Evolutionary conservation across 2,888 invertebrate genomes (phyloP).

Genomic region (Shargacucullia verbasci): DNA sequence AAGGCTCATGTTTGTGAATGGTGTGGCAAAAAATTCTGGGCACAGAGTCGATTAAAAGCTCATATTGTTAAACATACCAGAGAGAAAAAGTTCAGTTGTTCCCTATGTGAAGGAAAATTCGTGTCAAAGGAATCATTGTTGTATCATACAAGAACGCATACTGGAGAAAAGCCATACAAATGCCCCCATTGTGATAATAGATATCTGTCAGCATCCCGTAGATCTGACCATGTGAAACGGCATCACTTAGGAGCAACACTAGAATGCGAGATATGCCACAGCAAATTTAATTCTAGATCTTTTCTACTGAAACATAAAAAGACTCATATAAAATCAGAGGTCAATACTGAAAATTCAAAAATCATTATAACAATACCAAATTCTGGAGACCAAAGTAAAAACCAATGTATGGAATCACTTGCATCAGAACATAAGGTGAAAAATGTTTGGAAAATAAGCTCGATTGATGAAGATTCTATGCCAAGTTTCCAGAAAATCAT

Average conservation of each 20-base stretch:
- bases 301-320: slow-evolving; percentile 72
- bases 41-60: slow-evolving; percentile 77
- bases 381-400: slow-evolving; percentile 9
- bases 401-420: neutral
- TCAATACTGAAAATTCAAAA: slow-evolving; percentile 8
- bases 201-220: slow-evolving; percentile 77
- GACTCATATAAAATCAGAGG: slow-evolving; percentile 48
- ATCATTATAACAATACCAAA: slow-evolving; percentile 1
- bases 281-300: slow-evolving; percentile 67
- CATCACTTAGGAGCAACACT: slow-evolving; percentile 67
- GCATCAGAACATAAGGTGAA: slow-evolving; percentile 3
- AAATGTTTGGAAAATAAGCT: slow-evolving; percentile 39
- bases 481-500: slow-evolving; percentile 29
- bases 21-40: slow-evolving; percentile 81
- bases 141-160: slow-evolving; percentile 81
- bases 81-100: slow-evolving; percentile 76
- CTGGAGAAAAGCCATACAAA: slow-evolving; percentile 79
- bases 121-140: slow-evolving; percentile 79
- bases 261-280: slow-evolving; percentile 73
- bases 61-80: slow-evolving; percentile 81
- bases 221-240: slow-evolving; percentile 73
- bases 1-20: slow-evolving; percentile 78
- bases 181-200: slow-evolving; percentile 72
- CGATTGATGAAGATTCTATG: slow-evolving; percentile 25
- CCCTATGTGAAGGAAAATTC: slow-evolving; percentile 74